A percentile compares a stretch with the other conserved stretches of the same genome.
phyloP scores from a whole-genome alignment of 2,888 invertebrate genomes.

The Zootermopsis nevadensis region DNA sequence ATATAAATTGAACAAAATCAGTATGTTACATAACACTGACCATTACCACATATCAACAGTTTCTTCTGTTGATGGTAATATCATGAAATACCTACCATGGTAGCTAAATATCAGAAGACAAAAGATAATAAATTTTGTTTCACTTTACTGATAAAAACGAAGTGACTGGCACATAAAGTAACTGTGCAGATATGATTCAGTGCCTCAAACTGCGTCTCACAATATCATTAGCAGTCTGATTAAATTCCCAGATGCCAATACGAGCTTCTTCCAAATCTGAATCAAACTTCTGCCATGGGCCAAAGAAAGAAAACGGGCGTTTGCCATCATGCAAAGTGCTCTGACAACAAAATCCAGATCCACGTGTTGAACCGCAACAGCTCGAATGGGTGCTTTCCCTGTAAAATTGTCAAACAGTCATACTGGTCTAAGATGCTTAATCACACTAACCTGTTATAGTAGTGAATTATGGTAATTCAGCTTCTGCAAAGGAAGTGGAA shows the following conservation, averaged over 20 bases:
- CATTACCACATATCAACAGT: too few species aligned
- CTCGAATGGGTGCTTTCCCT: neutral
- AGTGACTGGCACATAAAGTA: neutral
- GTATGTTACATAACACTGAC: too few species aligned
- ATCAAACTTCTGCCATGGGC: slow-evolving; percentile 37
- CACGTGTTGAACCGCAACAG: neutral
- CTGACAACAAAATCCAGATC: neutral
- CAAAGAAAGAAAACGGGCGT: neutral
- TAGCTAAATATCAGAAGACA: neutral
- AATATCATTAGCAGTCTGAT: slow-evolving; percentile 40
- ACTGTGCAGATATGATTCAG: neutral
- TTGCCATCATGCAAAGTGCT: neutral
- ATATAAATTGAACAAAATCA: too few species aligned
- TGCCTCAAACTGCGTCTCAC: slow-evolving; percentile 41
- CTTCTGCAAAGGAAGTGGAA: too few species aligned
- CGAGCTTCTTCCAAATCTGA: slow-evolving; percentile 45
- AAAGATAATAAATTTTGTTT: neutral
- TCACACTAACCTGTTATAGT: too few species aligned
- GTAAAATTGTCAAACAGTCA: neutral
- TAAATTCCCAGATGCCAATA: slow-evolving; percentile 45
- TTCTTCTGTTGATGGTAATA: too few species aligned
- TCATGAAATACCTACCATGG: too few species aligned
- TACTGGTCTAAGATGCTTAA: too few species aligned
- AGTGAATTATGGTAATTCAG: too few species aligned
- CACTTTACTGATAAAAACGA: neutral